Evolutionary conservation across 2,888 invertebrate genomes (phyloP), one percentile per base, ranked within the genome.

Genomic region (Cantharis rustica): DNA sequence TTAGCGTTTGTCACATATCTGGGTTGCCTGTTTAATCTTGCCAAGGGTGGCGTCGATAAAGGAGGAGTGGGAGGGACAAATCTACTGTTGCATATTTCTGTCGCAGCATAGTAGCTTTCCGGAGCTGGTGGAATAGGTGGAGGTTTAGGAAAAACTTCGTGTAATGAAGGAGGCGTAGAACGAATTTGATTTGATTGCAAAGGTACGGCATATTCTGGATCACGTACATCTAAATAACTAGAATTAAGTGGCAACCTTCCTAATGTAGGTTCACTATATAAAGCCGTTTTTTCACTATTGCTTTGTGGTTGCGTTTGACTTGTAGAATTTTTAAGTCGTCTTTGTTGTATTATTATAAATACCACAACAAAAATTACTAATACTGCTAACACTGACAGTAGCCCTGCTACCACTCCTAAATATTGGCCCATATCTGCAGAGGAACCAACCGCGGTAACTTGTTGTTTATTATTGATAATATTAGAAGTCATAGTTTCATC

Each of bases 81-180:
- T 71, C 86, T 86, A 71, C 86, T 84, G 84, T 91, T 90, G 85
- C 90, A 90, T 83, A 93, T 92, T 88, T 93, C 93, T 79, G 93
- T 92, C 82, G 93, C 92, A 81, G 93, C 93, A 88, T 93, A 93
- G 89, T 93, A 93, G 87, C 92, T 91, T 88, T 93, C 93, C 79
- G 92, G 91, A 63, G 92, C 92, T 75, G 93, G 93, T 80, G 93
- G 93, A 84, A 92, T 90, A 79, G 91, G 90, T 73, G 91, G 91
- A 81, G 91, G 92, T 87, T 92, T 90, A 75, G 91, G 91, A 84
- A 91, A 90, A 86, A 91, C 90, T 84, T 90, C 90, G 84, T 91
- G 91, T 79, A 91, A 84, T 72, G 90, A 87, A 63, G 90, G 91
- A 61, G 90, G 90, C 69, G 86, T 87, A 78, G 89, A 88, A 73